phyloP scores from a whole-genome alignment of 2,113 vertebrate species.

The Ornithorhynchus anatinus region DNA sequence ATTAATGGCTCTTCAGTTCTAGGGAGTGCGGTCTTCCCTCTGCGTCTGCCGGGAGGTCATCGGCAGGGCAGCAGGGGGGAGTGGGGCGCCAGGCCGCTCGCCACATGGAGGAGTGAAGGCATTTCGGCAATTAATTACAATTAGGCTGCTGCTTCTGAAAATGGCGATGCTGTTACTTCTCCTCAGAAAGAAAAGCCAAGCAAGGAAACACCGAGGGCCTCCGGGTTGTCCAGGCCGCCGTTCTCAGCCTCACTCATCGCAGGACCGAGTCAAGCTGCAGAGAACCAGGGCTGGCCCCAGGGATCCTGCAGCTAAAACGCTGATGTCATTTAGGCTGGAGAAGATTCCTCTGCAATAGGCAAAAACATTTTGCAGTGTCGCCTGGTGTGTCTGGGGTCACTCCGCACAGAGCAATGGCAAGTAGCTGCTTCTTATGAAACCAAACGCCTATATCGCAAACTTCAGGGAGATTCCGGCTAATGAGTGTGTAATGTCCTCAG shows the following conservation, averaged over 20 bases:
- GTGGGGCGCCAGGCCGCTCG: conserved; percentile 48
- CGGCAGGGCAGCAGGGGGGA: conserved; percentile 48
- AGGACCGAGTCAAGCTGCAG: not conserved
- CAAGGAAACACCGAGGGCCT: not conserved
- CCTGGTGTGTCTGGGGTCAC: conserved; percentile 58
- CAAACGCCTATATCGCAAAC: conserved; percentile 63
- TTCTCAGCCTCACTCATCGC: not conserved
- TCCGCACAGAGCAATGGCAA: conserved; percentile 60
- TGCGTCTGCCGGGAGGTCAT: conserved; percentile 60
- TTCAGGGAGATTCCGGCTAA: conserved; percentile 68
- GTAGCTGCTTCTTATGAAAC: conserved; percentile 72
- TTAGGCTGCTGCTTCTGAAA: not conserved
- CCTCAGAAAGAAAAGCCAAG: not conserved
- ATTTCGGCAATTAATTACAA: conserved; percentile 33
- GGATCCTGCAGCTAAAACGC: too few relatives aligned
- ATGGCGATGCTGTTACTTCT: not conserved
- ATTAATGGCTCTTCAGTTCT: conserved; percentile 65
- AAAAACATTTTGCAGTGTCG: conserved; percentile 47
- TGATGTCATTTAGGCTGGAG: conserved; percentile 10
- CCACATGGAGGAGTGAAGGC: conserved; percentile 48
- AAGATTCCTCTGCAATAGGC: conserved; percentile 41
- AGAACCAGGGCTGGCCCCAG: too few relatives aligned
- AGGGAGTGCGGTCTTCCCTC: conserved; percentile 61
- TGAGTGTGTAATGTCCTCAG: conserved; percentile 67
- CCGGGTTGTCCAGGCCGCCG: not conserved